Evolutionary conservation across 2,888 invertebrate species (phyloP).

Genomic region (Chymomyza procnemis): DNA sequence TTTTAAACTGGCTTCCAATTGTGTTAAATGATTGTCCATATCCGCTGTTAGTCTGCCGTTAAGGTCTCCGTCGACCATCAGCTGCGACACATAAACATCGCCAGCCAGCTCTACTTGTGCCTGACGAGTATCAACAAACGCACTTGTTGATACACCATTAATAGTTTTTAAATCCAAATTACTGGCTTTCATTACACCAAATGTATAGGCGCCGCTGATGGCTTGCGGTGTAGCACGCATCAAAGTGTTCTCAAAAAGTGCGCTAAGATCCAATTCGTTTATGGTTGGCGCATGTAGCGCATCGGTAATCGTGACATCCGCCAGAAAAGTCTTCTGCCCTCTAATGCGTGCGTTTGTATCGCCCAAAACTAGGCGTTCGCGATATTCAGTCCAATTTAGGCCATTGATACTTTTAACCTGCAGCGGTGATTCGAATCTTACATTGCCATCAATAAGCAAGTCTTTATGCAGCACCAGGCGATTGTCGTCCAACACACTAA

Average conservation of each 20-base stretch:
- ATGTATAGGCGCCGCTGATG: conserved; percentile 63
- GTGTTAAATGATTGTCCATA: conserved; percentile 26
- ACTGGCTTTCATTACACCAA: conserved; percentile 41
- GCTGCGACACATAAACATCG: conserved; percentile 53
- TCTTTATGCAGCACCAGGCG: conserved; percentile 69
- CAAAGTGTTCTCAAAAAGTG: conserved; percentile 61
- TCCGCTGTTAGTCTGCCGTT: conserved; percentile 31
- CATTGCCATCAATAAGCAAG: conserved; percentile 69
- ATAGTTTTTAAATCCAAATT: conserved; percentile 63
- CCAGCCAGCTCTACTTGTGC: conserved; percentile 45
- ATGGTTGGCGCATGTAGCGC: conserved; percentile 46
- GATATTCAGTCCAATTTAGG: conserved; percentile 63
- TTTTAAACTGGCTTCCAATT: conserved; percentile 25
- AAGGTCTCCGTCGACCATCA: conserved; percentile 55
- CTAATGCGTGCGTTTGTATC: conserved; percentile 53
- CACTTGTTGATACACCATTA: conserved; percentile 48
- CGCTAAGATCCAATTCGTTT: conserved; percentile 53
- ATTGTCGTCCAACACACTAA: conserved; percentile 25
- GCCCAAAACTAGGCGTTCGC: conserved; percentile 43
- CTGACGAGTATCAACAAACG: conserved; percentile 59
- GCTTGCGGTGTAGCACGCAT: conserved; percentile 59
- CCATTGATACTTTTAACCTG: conserved; percentile 59
- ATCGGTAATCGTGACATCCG: conserved; percentile 51
- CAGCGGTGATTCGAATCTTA: conserved; percentile 57
- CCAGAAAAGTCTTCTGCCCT: conserved; percentile 57